Evolutionary conservation across 2,888 invertebrate genomes (phyloP), one percentile per base, ranked within the genome.

Genomic region (Ophioninae sp.): DNA sequence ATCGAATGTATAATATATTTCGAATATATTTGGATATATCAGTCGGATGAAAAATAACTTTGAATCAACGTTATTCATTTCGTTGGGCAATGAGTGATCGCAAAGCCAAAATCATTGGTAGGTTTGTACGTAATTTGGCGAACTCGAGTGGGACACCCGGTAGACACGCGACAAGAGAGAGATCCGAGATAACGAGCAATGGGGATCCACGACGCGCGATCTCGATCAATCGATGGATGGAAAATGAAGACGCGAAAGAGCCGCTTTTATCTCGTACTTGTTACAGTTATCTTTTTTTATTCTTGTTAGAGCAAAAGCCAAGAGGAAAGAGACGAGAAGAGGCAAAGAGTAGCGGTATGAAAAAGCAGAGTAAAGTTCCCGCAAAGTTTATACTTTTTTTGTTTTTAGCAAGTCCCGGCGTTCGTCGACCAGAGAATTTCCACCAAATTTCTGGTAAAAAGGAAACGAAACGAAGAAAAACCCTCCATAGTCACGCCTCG

Each of bases 311-410:
- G 56, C 21, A 37, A 74, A 64, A 37, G 44, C 30, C 37, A 37
- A 39, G 72, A 76, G 61, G 50, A 41, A 41, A 73, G 78, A 76
- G 65, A 79, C 41, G 61, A 73, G 72, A 72, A 44, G 67, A 68
- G 50, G 41, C n/a, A 68, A 59, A 73, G 61, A 73, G 67, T 67
- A 20, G 10, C 37, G n/a, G 44, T 61, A 61, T 61, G 72, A 30
- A 50, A 50, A 50, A 50, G 50, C 50, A 50, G 50, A 44, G 44
- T 17, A 50, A 50, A 17, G 50, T 17, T 50, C 50, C 13, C 50
- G 13, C 50, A 0, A 50, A 50, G 17, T 50, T 50, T 5, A 13
- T 50, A 2, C 0, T 6, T 50, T 50, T 50, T 50, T 17, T 21
- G 1, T n/a, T 39, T 41, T 41, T 39, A 21, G 41, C 20, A 44